These are phyloP conservation scores for Lepus europaeus DNA, from an alignment of 2,113 vertebrate species.

Conservation along the genomic window DNA sequence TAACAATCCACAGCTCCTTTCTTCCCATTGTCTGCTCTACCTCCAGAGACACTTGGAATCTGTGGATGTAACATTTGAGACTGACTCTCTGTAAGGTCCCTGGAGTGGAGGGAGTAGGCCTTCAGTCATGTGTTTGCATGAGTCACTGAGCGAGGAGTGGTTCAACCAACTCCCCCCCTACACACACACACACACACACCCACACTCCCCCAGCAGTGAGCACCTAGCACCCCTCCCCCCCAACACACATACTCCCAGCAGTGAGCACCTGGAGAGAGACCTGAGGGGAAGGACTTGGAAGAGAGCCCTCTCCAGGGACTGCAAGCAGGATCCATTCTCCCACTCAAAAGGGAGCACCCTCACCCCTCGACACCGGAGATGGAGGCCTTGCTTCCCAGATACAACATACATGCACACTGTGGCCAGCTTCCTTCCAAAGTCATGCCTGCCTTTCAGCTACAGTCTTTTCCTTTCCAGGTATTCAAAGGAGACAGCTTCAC, in stretches of 20 bases:
- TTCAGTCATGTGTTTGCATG: neutral
- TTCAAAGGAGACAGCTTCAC: slow-evolving; percentile 77
- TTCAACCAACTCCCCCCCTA: neutral
- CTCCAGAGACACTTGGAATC: neutral
- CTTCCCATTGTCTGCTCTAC: neutral
- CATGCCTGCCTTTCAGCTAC: neutral
- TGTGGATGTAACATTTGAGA: neutral
- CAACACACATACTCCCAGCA: no score
- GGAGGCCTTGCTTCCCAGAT: slow-evolving; percentile 44
- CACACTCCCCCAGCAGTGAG: no score
- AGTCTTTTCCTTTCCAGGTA: slow-evolving; percentile 58
- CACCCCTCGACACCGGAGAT: neutral
- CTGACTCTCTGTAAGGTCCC: neutral
- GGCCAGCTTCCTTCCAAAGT: slow-evolving; percentile 49
- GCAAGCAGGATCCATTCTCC: slow-evolving; percentile 10
- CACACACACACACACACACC: no score
- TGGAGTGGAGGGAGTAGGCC: fast-evolving
- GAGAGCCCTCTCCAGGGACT: neutral
- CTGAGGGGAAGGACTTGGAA: neutral
- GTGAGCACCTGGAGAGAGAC: no score
- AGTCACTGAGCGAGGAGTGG: neutral
- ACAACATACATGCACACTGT: slow-evolving; percentile 32
- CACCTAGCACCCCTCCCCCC: no score
- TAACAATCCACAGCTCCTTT: neutral
- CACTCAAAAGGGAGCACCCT: slow-evolving; percentile 50